phyloP scores from a whole-genome alignment of 2,113 vertebrate species.

The Podarcis cretensis region DNA sequence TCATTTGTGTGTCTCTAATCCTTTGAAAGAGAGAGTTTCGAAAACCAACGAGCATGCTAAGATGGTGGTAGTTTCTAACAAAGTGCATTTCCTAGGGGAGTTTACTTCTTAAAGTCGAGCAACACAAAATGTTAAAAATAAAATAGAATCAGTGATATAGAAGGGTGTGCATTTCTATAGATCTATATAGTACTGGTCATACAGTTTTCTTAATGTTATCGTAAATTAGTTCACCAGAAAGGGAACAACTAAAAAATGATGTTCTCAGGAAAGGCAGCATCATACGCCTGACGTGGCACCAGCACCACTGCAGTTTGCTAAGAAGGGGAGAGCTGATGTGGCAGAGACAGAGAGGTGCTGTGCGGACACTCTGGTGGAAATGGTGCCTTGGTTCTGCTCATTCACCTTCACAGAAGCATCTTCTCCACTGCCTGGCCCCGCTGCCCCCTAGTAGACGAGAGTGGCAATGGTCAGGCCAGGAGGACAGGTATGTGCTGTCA shows the following conservation, averaged over 20 bases:
- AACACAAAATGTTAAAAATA: background rate
- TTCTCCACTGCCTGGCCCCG: no score
- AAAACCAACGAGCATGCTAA: background rate
- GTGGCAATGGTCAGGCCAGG: no score
- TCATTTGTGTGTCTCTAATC: conserved; percentile 9
- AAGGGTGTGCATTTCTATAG: background rate
- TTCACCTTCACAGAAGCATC: no score
- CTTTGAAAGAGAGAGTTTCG: background rate
- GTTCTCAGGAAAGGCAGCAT: no score
- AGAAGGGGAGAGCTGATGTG: no score
- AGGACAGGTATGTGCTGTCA: no score
- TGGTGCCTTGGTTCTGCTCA: no score
- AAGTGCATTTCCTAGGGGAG: background rate
- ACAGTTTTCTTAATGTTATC: background rate
- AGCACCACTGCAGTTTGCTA: no score
- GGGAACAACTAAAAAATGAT: background rate
- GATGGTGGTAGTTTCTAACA: background rate
- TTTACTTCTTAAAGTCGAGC: background rate
- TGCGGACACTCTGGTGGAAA: no score
- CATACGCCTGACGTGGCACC: no score
- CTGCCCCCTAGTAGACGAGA: no score
- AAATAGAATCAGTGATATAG: background rate
- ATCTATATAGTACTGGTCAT: background rate
- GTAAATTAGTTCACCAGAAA: background rate
- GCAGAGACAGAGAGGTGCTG: no score